Evolutionary conservation across 2,797 vertebrate species (phyloP), one percentile per base, ranked within the genome.

Genomic region (Gymnothorax reevesii): DNA sequence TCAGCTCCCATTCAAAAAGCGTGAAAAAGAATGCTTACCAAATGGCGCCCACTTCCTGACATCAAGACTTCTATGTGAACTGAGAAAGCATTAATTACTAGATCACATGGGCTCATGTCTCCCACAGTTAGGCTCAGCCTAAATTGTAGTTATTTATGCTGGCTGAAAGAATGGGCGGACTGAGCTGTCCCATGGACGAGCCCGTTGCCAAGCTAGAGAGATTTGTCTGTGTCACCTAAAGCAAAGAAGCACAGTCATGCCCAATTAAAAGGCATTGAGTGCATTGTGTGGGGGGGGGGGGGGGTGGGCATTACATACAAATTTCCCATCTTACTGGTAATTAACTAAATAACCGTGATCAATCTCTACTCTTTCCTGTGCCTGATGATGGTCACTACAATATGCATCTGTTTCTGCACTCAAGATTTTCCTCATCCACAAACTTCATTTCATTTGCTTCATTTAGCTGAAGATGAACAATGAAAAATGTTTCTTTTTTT

Each of bases 301-400:
- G 4, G 54, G 49, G 55, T 49, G 52, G 49, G 55, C 77, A 54
- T n/a, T 52, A 80, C 20, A n/a, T 55, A 55, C 52, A 55, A 54
- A 80, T 54, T 2, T 54, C 17, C 52, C n/a, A 9, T 80, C 77
- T 52, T 54, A 8, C 52, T 52, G 54, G 52, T 55, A 80, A 15
- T 80, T 80, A 80, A 17, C 77, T 54, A 55, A 55, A 80, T 54
- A 54, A 80, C 49, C 52, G 54, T 80, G 22, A 80, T 80, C 77
- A 22, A 22, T 80, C 52, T n/a, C 77, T 52, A 3, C 8, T 42
- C 7, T 42, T 49, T 52, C 5, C 22, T 77, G n/a, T 12, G 42
- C 13, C 22, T 17, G 10, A 52, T 77, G 75, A 5, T 4, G 22
- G 13, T 33, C n/a, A 1, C 4, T 27, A 27, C 8, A 33, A 33